Evolutionary conservation across 2,113 vertebrate species (phyloP).

Genomic region (Paraplagusia blochii): DNA sequence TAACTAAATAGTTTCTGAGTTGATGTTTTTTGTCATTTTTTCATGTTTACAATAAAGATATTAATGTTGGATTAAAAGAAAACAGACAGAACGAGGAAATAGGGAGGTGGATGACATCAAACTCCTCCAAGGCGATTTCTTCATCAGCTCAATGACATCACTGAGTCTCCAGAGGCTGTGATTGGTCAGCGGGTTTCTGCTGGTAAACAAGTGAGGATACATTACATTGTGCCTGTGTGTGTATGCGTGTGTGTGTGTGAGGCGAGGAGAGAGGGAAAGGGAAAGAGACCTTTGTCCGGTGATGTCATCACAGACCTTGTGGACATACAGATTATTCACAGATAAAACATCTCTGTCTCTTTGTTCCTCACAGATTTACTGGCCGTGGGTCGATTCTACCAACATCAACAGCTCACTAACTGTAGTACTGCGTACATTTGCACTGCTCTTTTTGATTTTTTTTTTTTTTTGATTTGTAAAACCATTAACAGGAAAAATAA

Average conservation of each 20-base stretch:
- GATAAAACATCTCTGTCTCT: constrained; percentile 48
- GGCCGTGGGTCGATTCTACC: background rate
- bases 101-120: constrained; percentile 57
- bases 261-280: constrained; percentile 32
- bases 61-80: background rate
- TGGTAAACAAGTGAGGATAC: constrained; percentile 64
- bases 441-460: no score
- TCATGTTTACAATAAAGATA: no score
- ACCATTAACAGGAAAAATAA: no score
- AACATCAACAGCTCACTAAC: background rate
- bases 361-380: constrained; percentile 21
- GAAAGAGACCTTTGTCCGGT: constrained; percentile 58
- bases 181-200: constrained; percentile 54
- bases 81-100: constrained; percentile 7
- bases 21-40: no score
- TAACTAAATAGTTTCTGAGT: no score
- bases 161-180: constrained; percentile 38
- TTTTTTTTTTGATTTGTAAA: no score
- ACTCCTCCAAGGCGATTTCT: constrained; percentile 63
- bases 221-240: constrained; percentile 37
- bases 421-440: background rate
- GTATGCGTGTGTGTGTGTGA: constrained; percentile 6
- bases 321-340: constrained; percentile 57
- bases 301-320: constrained; percentile 62
- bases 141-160: constrained; percentile 72